phyloP scores from a whole-genome alignment of 2,113 vertebrate species.

The Eptesicus fuscus region DNA sequence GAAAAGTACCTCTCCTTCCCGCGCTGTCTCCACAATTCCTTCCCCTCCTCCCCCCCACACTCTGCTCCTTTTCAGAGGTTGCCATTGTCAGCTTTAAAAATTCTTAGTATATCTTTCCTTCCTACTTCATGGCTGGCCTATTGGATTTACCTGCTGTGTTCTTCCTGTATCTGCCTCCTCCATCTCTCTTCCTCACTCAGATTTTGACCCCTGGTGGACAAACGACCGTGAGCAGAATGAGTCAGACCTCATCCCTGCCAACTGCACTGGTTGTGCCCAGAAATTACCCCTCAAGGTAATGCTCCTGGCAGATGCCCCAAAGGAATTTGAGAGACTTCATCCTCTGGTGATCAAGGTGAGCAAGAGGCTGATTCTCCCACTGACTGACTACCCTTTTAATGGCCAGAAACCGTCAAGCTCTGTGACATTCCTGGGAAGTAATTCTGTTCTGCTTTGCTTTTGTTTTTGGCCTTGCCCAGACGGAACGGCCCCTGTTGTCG shows the following conservation, averaged over 20 bases:
- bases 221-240: constrained; percentile 77
- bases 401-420: not conserved
- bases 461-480: constrained; percentile 68
- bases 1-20: not conserved
- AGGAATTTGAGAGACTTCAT: constrained; percentile 76
- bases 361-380: not conserved
- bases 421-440: not conserved
- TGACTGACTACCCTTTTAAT: not conserved
- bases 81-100: not conserved
- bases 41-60: too few relatives aligned
- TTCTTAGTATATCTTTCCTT: not conserved
- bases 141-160: not conserved
- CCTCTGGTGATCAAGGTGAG: constrained; percentile 84
- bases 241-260: constrained; percentile 68
- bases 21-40: too few relatives aligned
- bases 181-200: constrained; percentile 61
- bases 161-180: not conserved
- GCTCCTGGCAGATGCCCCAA: constrained; percentile 68
- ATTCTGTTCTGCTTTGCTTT: not conserved
- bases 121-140: not conserved
- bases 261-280: constrained; percentile 81
- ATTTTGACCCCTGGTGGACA: constrained; percentile 80
- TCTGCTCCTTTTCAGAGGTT: not conserved
- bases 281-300: constrained; percentile 70
- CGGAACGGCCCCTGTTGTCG: constrained; percentile 74